phyloP scores from a whole-genome alignment of 2,113 vertebrate genomes.

The Cyprinus carpio region DNA sequence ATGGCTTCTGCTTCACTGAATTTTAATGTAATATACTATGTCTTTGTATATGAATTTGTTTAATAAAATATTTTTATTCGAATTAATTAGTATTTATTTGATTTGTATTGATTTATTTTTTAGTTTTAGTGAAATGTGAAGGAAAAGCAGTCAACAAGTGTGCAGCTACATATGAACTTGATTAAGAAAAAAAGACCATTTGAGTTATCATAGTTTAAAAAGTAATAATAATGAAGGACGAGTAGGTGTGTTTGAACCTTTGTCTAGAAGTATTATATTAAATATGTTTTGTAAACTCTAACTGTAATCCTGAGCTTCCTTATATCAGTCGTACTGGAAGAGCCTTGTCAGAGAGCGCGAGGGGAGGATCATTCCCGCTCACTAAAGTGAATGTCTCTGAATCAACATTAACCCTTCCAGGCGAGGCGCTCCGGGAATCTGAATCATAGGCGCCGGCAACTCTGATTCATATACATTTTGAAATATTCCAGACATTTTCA shows the following conservation, averaged over 20 bases:
- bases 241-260: too few species aligned
- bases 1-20: not conserved
- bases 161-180: not conserved
- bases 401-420: conserved; percentile 40
- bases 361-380: conserved; percentile 40
- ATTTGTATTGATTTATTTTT: not conserved
- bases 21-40: not conserved
- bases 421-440: not conserved
- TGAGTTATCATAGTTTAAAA: too few species aligned
- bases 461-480: not conserved
- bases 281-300: not conserved
- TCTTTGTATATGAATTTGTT: not conserved
- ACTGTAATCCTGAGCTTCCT: conserved; percentile 41
- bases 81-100: not conserved
- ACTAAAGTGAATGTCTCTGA: conserved; percentile 46
- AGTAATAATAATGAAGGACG: too few species aligned
- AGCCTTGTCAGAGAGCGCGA: conserved; percentile 1
- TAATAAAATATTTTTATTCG: not conserved
- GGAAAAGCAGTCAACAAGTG: not conserved
- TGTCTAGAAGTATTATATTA: too few species aligned
- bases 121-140: too few species aligned
- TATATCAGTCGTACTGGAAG: conserved; percentile 50
- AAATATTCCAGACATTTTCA: not conserved
- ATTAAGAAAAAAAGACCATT: too few species aligned
- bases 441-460: conserved; percentile 36